Conservation (phyloP, 2,888 invertebrate species). For the Parnassius glacialis region DNA sequence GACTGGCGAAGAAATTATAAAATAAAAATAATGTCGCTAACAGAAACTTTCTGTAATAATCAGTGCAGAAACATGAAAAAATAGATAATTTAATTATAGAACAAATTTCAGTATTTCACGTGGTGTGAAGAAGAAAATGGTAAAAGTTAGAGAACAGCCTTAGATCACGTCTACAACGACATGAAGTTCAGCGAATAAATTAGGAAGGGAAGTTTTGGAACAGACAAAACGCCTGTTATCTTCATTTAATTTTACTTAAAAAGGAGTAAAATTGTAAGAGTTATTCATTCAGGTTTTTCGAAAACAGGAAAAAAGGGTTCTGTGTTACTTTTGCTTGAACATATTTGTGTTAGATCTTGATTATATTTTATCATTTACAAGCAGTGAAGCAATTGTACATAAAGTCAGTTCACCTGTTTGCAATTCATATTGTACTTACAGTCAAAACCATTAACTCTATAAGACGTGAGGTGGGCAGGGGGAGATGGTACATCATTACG, state of each 20-base stretch:
- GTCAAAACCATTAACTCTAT: slow-evolving; percentile 54
- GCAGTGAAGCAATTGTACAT: slow-evolving; percentile 29
- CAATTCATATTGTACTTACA: slow-evolving; percentile 37
- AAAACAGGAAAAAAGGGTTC: too few species aligned
- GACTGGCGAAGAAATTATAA: not conserved
- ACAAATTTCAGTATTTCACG: slow-evolving; percentile 21
- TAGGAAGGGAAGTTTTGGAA: slow-evolving; percentile 51
- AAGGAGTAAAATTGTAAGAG: slow-evolving; percentile 47
- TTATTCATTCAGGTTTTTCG: too few species aligned
- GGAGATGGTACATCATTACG: slow-evolving; percentile 64
- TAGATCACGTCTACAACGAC: slow-evolving; percentile 54
- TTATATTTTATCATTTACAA: not conserved
- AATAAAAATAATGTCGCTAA: too few species aligned
- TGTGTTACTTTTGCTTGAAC: too few species aligned
- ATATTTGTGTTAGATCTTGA: not conserved
- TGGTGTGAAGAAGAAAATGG: slow-evolving; percentile 25
- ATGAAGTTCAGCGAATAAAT: slow-evolving; percentile 66
- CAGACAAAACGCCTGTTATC: slow-evolving; percentile 58
- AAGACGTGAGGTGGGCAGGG: slow-evolving; percentile 50
- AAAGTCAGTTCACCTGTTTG: slow-evolving; percentile 22
- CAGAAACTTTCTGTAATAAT: not conserved
- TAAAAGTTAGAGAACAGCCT: slow-evolving; percentile 48
- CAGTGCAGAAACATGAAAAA: slow-evolving; percentile 1
- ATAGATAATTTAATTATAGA: slow-evolving; percentile 15
- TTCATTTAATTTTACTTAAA: slow-evolving; percentile 57